Evolutionary conservation across 2,113 vertebrate genomes (phyloP).

Genomic region (Laticauda colubrina): DNA sequence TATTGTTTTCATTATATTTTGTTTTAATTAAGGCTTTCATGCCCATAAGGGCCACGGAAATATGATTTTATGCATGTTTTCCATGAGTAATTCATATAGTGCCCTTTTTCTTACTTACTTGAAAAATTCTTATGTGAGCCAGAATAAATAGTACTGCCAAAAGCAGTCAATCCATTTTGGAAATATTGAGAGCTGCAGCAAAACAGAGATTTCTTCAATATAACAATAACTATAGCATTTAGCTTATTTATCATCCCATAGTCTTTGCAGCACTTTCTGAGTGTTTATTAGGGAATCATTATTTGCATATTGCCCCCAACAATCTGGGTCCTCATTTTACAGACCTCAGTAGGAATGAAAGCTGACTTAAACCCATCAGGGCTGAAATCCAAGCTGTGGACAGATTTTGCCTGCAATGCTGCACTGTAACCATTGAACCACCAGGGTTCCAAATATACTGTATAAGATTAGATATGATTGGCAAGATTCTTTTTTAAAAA

Average conservation of each 20-base stretch:
- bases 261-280: neutral
- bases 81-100: constrained; percentile 39
- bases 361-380: neutral
- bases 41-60: constrained; percentile 30
- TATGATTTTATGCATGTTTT: constrained; percentile 55
- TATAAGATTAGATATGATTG: neutral
- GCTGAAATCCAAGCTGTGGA: neutral
- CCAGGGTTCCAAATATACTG: neutral
- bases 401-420: neutral
- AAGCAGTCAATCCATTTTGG: constrained; percentile 37
- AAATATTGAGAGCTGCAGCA: neutral
- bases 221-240: neutral
- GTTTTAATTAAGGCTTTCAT: constrained; percentile 51
- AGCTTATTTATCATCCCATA: neutral
- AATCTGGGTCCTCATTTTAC: neutral
- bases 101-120: constrained; percentile 39
- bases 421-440: neutral
- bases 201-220: neutral
- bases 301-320: neutral
- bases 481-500: neutral
- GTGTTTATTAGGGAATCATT: neutral
- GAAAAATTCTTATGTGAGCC: constrained; percentile 49
- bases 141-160: constrained; percentile 49
- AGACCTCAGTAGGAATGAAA: neutral
- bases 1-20: constrained; percentile 50